These are phyloP conservation scores for Listronotus bonariensis DNA, from an alignment of 1,140 invertebrate species.

Conservation along the genomic window DNA sequence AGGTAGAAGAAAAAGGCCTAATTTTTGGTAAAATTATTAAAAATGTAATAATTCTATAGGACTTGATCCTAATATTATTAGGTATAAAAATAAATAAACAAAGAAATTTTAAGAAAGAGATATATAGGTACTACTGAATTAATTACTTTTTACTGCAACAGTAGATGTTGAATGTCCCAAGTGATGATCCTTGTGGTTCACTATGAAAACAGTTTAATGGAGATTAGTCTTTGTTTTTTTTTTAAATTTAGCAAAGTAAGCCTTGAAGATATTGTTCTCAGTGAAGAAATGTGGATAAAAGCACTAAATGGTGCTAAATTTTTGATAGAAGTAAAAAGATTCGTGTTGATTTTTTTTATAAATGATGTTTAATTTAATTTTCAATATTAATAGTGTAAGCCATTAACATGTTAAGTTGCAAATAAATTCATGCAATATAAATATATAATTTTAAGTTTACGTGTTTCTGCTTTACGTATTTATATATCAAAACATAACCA, in stretches of 20 bases:
- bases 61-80: neutral
- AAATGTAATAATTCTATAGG: no score
- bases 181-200: slow-evolving; percentile 18
- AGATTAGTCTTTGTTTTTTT: neutral
- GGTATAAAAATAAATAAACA: neutral
- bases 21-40: no score
- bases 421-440: neutral
- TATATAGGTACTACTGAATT: neutral
- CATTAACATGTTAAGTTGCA: slow-evolving; percentile 7
- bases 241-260: slow-evolving; percentile 6
- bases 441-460: neutral
- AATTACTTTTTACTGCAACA: slow-evolving; percentile 20
- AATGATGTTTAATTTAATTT: neutral
- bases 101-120: neutral
- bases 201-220: slow-evolving; percentile 16
- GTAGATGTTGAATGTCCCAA: slow-evolving; percentile 20
- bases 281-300: slow-evolving; percentile 1
- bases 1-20: no score
- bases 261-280: neutral
- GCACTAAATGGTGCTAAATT: slow-evolving; percentile 9
- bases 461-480: neutral
- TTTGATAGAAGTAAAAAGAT: neutral
- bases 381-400: neutral
- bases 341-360: neutral
- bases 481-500: neutral